Conservation (phyloP, 2,113 vertebrate genomes). For the Thunnus maccoyii region DNA sequence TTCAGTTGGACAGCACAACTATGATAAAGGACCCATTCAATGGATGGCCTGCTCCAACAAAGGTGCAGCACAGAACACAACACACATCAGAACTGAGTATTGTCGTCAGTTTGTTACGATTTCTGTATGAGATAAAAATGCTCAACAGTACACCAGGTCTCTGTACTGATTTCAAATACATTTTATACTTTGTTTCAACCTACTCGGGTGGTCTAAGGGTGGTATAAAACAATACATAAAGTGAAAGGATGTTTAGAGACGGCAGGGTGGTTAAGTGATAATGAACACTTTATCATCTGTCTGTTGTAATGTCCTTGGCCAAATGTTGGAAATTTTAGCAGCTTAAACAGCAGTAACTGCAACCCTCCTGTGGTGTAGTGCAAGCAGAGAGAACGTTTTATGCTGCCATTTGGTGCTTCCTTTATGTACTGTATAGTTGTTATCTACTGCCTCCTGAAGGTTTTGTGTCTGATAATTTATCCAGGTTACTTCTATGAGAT, state of each 20-base stretch:
- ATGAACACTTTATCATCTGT: not conserved
- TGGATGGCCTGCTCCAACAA: conserved; percentile 99
- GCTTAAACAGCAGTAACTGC: not conserved
- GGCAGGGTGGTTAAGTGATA: not conserved
- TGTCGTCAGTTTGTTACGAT: not conserved
- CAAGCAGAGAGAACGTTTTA: not conserved
- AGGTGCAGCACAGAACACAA: conserved; percentile 83
- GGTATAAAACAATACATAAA: not conserved
- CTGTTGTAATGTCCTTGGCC: conserved; percentile 6
- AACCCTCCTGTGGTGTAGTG: not conserved
- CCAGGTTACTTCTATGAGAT: conserved; percentile 99
- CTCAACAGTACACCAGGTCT: not conserved
- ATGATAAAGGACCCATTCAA: conserved; percentile 97
- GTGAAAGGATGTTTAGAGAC: not conserved
- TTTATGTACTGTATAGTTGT: too few species aligned
- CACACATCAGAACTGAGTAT: not conserved
- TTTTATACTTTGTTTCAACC: not conserved
- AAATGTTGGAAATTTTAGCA: conserved; percentile 1
- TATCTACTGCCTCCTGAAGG: not conserved
- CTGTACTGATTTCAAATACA: too few species aligned
- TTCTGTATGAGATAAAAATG: too few species aligned
- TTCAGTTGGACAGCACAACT: conserved; percentile 99
- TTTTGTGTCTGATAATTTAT: not conserved
- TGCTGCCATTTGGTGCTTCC: not conserved
- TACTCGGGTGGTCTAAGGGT: not conserved